phyloP scores from a whole-genome alignment of 2,888 invertebrate species.

The Heteropelma amictum region DNA sequence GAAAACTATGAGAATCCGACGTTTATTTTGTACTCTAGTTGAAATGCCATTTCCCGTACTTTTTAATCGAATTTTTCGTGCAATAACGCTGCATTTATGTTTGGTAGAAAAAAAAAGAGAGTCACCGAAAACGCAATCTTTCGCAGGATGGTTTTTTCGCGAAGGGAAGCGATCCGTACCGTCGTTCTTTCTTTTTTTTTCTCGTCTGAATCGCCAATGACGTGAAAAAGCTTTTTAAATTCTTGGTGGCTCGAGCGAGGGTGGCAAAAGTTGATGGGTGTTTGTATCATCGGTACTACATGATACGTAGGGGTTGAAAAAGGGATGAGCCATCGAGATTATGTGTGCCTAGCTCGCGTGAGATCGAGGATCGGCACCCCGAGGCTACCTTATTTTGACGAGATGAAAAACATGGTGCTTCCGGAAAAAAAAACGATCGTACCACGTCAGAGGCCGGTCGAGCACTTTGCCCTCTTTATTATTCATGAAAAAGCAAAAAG shows the following conservation, averaged over 20 bases:
- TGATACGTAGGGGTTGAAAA: conserved; percentile 22
- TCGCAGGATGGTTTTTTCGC: no score
- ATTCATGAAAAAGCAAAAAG: conserved; percentile 73
- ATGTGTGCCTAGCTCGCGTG: conserved; percentile 33
- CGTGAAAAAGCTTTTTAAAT: conserved; percentile 38
- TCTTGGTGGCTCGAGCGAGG: conserved; percentile 5
- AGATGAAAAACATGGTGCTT: conserved; percentile 74
- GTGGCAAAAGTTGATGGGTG: neutral
- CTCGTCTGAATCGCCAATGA: neutral
- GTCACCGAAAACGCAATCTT: no score
- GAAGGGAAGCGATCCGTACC: no score
- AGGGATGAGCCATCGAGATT: conserved; percentile 59
- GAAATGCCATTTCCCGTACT: no score
- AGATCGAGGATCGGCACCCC: conserved; percentile 53
- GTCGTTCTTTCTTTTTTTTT: no score
- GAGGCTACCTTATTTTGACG: conserved; percentile 72
- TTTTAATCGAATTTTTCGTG: no score
- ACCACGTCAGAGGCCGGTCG: conserved; percentile 57
- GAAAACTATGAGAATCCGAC: no score
- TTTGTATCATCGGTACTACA: conserved; percentile 23
- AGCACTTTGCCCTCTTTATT: conserved; percentile 75
- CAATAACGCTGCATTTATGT: no score
- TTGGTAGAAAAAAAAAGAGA: no score
- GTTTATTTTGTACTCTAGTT: no score
- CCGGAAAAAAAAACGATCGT: conserved; percentile 69